phyloP scores from a whole-genome alignment of 1,140 invertebrate genomes.

The Campoletis sonorensis region DNA sequence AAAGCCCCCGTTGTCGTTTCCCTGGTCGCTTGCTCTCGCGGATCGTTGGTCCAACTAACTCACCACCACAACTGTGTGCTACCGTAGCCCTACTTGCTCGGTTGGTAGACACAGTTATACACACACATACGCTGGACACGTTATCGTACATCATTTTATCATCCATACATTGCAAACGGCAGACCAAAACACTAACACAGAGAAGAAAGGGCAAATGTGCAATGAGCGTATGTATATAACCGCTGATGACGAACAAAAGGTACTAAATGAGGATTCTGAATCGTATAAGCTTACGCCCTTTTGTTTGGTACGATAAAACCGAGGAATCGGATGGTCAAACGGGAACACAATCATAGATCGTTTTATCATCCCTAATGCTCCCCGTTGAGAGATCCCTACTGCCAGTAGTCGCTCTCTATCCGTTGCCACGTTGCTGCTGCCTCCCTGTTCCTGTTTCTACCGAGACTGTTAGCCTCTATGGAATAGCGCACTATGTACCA shows the following conservation, averaged over 20 bases:
- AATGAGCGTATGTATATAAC: not conserved
- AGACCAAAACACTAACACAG: not conserved
- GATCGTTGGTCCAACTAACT: conserved; percentile 4
- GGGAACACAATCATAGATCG: conserved; percentile 40
- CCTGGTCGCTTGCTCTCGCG: conserved; percentile 21
- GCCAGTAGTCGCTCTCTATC: not conserved
- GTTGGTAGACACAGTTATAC: not conserved
- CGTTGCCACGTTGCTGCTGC: not conserved
- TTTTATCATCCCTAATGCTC: conserved; percentile 37
- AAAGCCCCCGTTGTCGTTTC: conserved; percentile 26
- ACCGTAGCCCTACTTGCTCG: not conserved
- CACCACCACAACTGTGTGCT: not conserved
- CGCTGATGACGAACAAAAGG: not conserved
- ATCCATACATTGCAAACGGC: conserved; percentile 24
- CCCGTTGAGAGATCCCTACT: conserved; percentile 17
- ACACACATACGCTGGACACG: not conserved
- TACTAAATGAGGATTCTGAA: not conserved
- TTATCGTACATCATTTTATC: conserved; percentile 44
- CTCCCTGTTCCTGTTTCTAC: not conserved
- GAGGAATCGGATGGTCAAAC: not conserved
- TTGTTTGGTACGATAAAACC: not conserved
- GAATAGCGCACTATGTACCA: not conserved
- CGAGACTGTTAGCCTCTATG: not conserved
- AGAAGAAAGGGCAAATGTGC: conserved; percentile 2
- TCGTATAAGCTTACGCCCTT: not conserved